Conservation (phyloP, 2,888 invertebrate species). For the Limnephilus lunatus region DNA sequence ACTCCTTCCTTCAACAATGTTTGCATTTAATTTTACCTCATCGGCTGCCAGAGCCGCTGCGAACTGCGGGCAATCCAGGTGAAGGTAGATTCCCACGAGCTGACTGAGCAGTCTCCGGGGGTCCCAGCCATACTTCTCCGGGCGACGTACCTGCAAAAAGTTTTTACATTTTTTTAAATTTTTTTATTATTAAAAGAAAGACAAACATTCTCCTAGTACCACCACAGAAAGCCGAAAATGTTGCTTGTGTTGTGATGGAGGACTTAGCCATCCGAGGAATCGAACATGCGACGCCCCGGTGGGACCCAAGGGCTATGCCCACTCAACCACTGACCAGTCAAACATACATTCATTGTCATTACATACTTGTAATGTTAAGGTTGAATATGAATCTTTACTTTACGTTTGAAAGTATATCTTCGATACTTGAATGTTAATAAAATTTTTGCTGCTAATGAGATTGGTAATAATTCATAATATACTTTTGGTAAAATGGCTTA, state of each 20-base stretch:
- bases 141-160: conserved; percentile 84
- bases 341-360: too few species aligned
- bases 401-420: not conserved
- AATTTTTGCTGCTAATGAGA: not conserved
- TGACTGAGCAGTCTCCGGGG: conserved; percentile 93
- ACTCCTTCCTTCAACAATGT: not conserved
- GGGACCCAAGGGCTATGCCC: too few species aligned
- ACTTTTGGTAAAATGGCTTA: too few species aligned
- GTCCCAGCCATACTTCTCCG: conserved; percentile 98
- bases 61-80: conserved; percentile 94
- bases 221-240: too few species aligned
- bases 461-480: not conserved
- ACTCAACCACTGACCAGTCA: too few species aligned
- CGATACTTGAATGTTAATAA: not conserved
- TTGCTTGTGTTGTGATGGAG: too few species aligned
- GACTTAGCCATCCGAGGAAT: too few species aligned
- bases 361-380: not conserved
- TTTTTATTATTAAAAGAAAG: too few species aligned
- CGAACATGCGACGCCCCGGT: too few species aligned
- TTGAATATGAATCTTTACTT: not conserved
- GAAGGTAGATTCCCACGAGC: conserved; percentile 97
- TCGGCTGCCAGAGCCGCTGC: conserved; percentile 95
- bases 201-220: too few species aligned
- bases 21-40: conserved; percentile 81
- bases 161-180: too few species aligned